phyloP scores from a whole-genome alignment of 1,140 invertebrate genomes.

The Drosophila ficusphila region DNA sequence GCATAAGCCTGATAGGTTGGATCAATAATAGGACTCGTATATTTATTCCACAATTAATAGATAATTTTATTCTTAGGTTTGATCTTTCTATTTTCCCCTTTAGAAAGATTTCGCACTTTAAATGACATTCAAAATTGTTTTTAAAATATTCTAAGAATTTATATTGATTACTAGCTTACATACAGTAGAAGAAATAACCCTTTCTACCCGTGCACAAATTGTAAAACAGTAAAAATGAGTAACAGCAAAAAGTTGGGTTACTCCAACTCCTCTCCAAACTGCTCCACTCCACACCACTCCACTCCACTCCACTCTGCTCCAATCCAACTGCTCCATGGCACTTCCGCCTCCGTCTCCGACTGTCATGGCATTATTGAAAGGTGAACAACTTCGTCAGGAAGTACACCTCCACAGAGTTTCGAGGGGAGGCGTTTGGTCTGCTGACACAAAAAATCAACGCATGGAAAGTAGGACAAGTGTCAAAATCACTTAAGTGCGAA shows the following conservation, averaged over 20 bases:
- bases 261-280: constrained; percentile 33
- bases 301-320: too few relatives aligned
- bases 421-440: constrained; percentile 18
- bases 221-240: constrained; percentile 18
- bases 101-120: too few relatives aligned
- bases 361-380: constrained; percentile 67
- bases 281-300: constrained; percentile 23
- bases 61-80: too few relatives aligned
- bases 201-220: not conserved
- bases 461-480: constrained; percentile 80
- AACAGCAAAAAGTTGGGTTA: constrained; percentile 29
- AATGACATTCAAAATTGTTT: too few relatives aligned
- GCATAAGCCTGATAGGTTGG: too few relatives aligned
- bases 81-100: too few relatives aligned
- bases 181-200: too few relatives aligned
- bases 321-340: constrained; percentile 26
- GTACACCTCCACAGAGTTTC: constrained; percentile 21
- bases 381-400: constrained; percentile 71
- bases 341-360: constrained; percentile 36
- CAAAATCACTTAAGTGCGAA: constrained; percentile 81
- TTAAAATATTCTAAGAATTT: too few relatives aligned
- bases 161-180: too few relatives aligned
- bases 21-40: too few relatives aligned
- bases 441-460: constrained; percentile 81
- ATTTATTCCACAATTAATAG: too few relatives aligned